phyloP scores from a whole-genome alignment of 2,797 vertebrate genomes.

The Sarcoramphus papa region DNA sequence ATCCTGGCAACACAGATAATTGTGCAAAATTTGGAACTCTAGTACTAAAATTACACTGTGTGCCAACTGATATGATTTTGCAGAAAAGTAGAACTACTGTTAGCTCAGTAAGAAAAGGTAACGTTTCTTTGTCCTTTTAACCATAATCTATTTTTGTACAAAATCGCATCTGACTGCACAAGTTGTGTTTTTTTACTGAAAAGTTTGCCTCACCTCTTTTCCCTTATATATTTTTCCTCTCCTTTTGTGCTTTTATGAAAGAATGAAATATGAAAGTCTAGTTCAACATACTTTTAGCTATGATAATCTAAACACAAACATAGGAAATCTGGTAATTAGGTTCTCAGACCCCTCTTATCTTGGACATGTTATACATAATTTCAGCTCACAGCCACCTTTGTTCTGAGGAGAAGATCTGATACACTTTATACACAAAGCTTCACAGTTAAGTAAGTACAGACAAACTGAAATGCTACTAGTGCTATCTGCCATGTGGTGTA shows the following conservation, averaged over 20 bases:
- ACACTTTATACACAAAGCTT: background rate
- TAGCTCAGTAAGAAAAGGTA: constrained; percentile 33
- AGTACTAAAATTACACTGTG: background rate
- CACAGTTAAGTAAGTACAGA: background rate
- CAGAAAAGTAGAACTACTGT: constrained; percentile 15
- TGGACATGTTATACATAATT: background rate
- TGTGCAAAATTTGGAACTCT: background rate
- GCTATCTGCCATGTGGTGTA: background rate
- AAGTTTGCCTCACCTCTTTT: background rate
- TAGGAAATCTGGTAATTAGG: background rate
- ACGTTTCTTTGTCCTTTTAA: constrained; percentile 1
- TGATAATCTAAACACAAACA: background rate
- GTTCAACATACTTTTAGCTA: background rate
- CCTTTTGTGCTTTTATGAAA: background rate
- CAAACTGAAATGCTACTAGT: background rate
- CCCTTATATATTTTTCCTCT: background rate
- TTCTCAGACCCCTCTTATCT: background rate
- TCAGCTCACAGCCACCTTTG: background rate
- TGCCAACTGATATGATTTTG: constrained; percentile 1
- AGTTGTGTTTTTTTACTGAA: background rate
- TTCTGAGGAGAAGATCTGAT: background rate
- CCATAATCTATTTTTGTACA: background rate
- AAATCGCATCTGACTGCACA: background rate
- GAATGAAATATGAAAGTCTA: background rate
- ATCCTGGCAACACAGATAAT: background rate